phyloP scores from a whole-genome alignment of 92 coral and sea anemone genomes.

The Zoanthus solanderi region DNA sequence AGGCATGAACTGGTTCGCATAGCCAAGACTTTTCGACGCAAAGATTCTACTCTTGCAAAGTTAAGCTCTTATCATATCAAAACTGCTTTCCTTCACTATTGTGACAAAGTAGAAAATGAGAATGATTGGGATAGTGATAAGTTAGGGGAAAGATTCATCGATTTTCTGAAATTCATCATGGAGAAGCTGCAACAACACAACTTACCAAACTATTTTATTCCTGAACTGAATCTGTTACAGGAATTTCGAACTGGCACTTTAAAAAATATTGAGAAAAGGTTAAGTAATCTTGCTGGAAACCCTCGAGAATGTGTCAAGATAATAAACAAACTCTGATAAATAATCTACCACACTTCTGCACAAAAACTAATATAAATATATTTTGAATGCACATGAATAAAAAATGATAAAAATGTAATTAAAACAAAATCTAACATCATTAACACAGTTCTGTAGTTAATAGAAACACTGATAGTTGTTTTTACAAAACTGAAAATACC shows the following conservation, averaged over 20 bases:
- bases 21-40: conserved; percentile 40
- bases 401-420: conserved; percentile 1
- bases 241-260: conserved; percentile 47
- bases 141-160: conserved; percentile 46
- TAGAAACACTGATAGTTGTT: neutral
- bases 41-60: conserved; percentile 26
- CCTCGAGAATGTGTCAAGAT: conserved; percentile 17
- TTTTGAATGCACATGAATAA: neutral
- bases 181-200: conserved; percentile 31
- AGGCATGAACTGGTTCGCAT: conserved; percentile 40
- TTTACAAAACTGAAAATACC: neutral
- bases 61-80: conserved; percentile 37
- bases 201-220: conserved; percentile 57
- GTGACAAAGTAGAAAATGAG: conserved; percentile 1
- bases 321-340: neutral
- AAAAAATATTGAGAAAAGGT: conserved; percentile 62
- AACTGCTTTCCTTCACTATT: conserved; percentile 36
- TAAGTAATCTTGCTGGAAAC: conserved; percentile 45
- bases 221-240: conserved; percentile 55
- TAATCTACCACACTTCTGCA: neutral
- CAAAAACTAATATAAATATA: conserved; percentile 1
- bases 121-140: conserved; percentile 47
- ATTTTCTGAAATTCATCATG: conserved; percentile 42
- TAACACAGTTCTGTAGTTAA: neutral
- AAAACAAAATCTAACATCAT: neutral